A percentile compares a stretch with the other conserved stretches of the same genome.
These are phyloP conservation scores for Ceramica pisi DNA, from an alignment of 2,888 invertebrate species.

Conservation along the genomic window DNA sequence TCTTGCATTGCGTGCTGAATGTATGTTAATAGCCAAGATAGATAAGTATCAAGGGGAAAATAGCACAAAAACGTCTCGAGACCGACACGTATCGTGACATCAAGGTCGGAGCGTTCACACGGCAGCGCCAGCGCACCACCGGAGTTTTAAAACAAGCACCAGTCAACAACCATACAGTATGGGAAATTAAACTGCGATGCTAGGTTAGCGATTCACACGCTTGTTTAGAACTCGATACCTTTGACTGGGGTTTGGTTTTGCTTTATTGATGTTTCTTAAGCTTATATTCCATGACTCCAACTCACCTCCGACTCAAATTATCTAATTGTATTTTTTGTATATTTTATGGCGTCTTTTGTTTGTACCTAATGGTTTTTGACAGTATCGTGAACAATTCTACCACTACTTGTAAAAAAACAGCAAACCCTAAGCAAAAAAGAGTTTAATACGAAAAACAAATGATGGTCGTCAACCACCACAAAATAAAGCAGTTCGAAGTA, in stretches of 20 bases:
- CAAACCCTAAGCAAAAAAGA: neutral
- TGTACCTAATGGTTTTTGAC: no score
- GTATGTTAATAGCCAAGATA: conserved; percentile 63
- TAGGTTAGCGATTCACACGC: conserved; percentile 61
- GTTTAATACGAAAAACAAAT: neutral
- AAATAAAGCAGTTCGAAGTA: neutral
- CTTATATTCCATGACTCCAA: neutral
- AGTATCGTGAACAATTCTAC: no score
- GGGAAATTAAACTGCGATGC: conserved; percentile 68
- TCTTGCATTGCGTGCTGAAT: conserved; percentile 47
- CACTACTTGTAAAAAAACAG: neutral
- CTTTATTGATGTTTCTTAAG: conserved; percentile 10
- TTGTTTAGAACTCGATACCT: conserved; percentile 43
- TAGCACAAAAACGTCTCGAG: conserved; percentile 66
- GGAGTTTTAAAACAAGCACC: conserved; percentile 56
- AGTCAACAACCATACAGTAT: conserved; percentile 64
- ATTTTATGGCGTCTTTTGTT: no score
- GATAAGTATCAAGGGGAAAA: conserved; percentile 71
- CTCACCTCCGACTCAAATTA: neutral
- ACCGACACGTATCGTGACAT: conserved; percentile 70
- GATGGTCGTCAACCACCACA: no score
- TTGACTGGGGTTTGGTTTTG: conserved; percentile 24
- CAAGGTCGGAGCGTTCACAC: conserved; percentile 87
- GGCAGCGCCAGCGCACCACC: conserved; percentile 70
- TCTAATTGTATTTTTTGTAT: no score